phyloP scores from a whole-genome alignment of 2,888 invertebrate genomes.

The Habrosyne pyritoides region DNA sequence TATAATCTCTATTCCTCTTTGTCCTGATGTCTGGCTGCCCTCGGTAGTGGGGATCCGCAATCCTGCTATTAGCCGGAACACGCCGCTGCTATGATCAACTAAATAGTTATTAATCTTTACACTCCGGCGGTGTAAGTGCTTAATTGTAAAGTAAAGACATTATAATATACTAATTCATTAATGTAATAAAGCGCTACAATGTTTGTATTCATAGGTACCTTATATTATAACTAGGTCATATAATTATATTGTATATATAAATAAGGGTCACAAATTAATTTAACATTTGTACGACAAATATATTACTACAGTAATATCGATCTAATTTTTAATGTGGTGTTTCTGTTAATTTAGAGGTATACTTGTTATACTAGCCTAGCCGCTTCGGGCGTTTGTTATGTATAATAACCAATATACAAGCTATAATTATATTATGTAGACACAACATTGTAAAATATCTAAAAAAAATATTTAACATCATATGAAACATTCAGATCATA shows the following conservation, averaged over 20 bases:
- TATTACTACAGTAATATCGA: background rate
- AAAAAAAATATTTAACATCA: background rate
- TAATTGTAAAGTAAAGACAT: background rate
- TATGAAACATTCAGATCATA: background rate
- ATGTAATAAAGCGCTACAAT: background rate
- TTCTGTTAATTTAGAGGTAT: background rate
- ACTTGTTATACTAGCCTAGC: background rate
- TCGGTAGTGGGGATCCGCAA: constrained; percentile 4
- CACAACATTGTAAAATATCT: background rate
- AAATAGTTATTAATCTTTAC: background rate
- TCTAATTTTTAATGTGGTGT: background rate
- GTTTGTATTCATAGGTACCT: background rate
- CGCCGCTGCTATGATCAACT: background rate
- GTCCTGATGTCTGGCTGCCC: constrained; percentile 57
- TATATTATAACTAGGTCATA: background rate
- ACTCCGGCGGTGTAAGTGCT: background rate
- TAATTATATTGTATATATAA: background rate
- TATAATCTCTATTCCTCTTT: constrained; percentile 42
- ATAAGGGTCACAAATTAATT: background rate
- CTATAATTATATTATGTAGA: background rate
- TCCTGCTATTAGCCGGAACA: background rate
- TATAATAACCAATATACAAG: background rate
- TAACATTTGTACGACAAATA: background rate
- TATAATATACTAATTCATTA: background rate
- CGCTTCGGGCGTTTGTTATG: background rate